These are phyloP conservation scores for Orthonyx spaldingii DNA, from an alignment of 2,113 vertebrate species.

Conservation along the genomic window DNA sequence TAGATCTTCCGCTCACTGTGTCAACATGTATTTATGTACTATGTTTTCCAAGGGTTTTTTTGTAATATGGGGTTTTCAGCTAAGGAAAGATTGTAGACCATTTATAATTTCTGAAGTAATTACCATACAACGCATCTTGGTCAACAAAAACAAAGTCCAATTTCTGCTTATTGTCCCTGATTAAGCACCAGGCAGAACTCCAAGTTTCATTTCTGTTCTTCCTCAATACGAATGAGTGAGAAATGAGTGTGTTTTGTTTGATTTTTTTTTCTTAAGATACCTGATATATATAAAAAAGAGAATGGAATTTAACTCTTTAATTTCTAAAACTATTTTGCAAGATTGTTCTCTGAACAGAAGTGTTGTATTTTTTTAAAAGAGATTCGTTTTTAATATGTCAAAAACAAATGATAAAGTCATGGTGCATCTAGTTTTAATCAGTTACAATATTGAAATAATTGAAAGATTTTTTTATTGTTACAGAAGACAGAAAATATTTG, in stretches of 20 bases:
- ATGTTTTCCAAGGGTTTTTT: neutral
- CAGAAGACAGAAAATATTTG: neutral
- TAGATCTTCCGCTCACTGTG: neutral
- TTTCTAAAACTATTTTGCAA: neutral
- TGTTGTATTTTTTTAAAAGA: neutral
- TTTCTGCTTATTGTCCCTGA: neutral
- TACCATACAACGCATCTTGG: neutral
- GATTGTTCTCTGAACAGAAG: neutral
- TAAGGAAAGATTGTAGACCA: neutral
- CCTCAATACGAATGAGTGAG: neutral
- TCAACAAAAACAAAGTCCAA: neutral
- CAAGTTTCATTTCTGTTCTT: neutral
- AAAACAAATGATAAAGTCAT: neutral
- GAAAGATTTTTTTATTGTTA: neutral
- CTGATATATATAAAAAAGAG: neutral
- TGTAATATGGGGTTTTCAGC: neutral
- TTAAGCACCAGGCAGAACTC: neutral
- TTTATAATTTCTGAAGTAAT: neutral
- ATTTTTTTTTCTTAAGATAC: neutral
- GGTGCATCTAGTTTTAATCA: neutral
- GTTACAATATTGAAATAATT: neutral
- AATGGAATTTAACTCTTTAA: neutral
- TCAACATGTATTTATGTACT: neutral
- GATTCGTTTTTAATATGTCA: neutral
- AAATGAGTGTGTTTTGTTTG: neutral